Conservation (phyloP, 2,797 vertebrate species). For the Acipenser ruthenus region DNA sequence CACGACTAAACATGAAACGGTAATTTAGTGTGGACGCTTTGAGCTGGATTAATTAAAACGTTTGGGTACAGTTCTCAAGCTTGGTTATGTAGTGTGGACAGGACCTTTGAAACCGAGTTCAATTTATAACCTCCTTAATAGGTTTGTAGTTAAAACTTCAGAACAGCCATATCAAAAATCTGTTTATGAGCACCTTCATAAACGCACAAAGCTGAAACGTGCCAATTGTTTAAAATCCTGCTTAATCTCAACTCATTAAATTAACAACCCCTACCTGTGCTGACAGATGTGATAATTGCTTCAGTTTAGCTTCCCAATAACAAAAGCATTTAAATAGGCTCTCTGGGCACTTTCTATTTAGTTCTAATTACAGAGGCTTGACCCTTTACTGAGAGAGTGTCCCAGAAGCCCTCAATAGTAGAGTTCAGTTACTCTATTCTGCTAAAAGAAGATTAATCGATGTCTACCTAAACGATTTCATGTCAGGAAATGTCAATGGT, state of each 20-base stretch:
- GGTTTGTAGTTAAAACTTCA: too few species aligned
- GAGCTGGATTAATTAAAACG: too few species aligned
- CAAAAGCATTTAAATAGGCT: neutral
- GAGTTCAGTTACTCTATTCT: neutral
- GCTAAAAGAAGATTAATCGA: neutral
- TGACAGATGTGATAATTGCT: neutral
- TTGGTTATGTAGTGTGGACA: too few species aligned
- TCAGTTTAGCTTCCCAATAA: neutral
- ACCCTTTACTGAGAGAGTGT: neutral
- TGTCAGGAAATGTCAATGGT: neutral
- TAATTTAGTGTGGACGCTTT: too few species aligned
- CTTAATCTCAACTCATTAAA: neutral
- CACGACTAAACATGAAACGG: too few species aligned
- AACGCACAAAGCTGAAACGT: too few species aligned
- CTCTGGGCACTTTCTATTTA: neutral
- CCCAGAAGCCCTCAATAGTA: neutral
- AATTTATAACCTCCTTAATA: too few species aligned
- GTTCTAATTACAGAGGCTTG: neutral
- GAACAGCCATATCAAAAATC: too few species aligned
- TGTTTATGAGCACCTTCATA: too few species aligned
- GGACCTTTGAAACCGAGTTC: too few species aligned
- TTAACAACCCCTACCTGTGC: neutral
- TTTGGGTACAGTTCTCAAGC: too few species aligned
- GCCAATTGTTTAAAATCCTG: too few species aligned
- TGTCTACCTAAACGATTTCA: neutral